Base-by-base conservation (phyloP, 2,888 invertebrate genomes). In the Phoenoteleia sp. region DNA sequence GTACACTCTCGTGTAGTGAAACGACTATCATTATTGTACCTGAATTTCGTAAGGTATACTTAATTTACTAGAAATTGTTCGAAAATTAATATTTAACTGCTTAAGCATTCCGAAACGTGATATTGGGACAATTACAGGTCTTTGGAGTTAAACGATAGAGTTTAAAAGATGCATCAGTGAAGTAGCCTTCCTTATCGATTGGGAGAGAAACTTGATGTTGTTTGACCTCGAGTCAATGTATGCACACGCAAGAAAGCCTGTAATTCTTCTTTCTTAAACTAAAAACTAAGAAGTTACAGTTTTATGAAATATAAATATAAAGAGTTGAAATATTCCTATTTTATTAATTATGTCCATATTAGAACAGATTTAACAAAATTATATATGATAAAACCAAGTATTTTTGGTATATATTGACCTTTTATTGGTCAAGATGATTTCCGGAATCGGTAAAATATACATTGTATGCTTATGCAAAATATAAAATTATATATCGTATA, bases 141-240 rank as follows among this genome's bases (percentile, higher is more conserved):
- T 91, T 91, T 92, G 92, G 91, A 89, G 90, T 91, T 91, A 90
- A 90, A 89, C 87, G 87, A 81, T 85, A 87, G 82, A 87, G 84
- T 86, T 90, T 85, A 86, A 89, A n/a, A n/a, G n/a, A n/a, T n/a
- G n/a, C 89, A 88, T 89, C 86, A 58, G 36, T 42, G 81, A 75
- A 77, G 89, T 80, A 84, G 89, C 89, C 93, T 93, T 91, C 93
- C 90, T 93, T 93, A 93, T 90, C 93, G 92, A 90, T 92, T 77
- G 92, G 69, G 85, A 85, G 66, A 62, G 52, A 67, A 77, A 23
- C 47, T 29, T 15, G n/a, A 19, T 23, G 15, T 69, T 36, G 47
- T 64, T 69, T 75, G 67, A 60, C 27, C 49, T 39, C 36, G 47
- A 25, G 33, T 80, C 23, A 64, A 47, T n/a, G 5, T 6, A 9